Conservation (phyloP, 2,888 invertebrate genomes). For the Timema cristinae region DNA sequence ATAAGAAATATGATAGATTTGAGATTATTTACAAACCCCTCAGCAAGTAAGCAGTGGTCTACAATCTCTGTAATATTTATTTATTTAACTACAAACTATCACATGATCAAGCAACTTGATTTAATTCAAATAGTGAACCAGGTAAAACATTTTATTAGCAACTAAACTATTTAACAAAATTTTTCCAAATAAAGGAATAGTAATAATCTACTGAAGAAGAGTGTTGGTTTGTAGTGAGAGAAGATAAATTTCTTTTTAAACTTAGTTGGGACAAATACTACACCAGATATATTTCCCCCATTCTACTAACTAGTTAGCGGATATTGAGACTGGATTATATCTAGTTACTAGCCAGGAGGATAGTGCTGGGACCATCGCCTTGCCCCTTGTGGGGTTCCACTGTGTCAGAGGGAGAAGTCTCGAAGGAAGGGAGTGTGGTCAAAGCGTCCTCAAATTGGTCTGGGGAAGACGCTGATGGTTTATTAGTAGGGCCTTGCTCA, state of each 20-base stretch:
- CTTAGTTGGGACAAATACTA: no score
- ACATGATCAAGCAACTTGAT: no score
- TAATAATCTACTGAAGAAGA: background rate
- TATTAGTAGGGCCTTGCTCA: constrained; percentile 37
- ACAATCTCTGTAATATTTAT: no score
- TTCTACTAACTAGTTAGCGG: no score
- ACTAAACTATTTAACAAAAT: no score
- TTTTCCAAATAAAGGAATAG: background rate
- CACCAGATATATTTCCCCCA: no score
- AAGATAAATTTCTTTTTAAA: constrained; percentile 1
- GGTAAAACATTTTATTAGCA: no score
- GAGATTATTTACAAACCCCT: no score
- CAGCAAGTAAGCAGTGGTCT: no score
- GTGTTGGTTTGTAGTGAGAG: background rate
- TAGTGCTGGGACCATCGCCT: constrained; percentile 42
- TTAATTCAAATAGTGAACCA: no score
- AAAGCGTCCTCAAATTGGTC: constrained; percentile 42
- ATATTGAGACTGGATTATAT: background rate
- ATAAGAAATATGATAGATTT: no score
- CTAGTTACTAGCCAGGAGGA: constrained; percentile 36
- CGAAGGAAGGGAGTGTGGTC: background rate
- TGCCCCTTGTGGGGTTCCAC: constrained; percentile 42
- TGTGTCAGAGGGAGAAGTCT: constrained; percentile 32
- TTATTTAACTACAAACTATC: no score
- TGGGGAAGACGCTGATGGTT: constrained; percentile 34